These are phyloP conservation scores for Gephyroberyx darwinii DNA, from an alignment of 2,797 vertebrate species.

Conservation along the genomic window DNA sequence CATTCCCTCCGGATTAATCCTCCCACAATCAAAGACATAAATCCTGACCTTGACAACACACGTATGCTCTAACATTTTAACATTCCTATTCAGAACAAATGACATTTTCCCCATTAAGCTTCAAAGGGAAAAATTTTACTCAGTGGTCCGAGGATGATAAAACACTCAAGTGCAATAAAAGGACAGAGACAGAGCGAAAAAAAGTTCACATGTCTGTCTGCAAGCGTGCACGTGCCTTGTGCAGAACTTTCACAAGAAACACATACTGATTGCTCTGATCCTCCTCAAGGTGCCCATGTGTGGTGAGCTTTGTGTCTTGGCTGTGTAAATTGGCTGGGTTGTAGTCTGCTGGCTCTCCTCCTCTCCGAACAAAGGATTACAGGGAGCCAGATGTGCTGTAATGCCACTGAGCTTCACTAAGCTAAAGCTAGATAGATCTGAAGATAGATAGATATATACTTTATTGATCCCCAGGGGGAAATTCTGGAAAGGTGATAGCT, in stretches of 20 bases:
- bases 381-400: constrained; percentile 54
- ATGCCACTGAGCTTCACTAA: constrained; percentile 41
- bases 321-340: constrained; percentile 31
- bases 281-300: constrained; percentile 18
- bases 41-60: neutral
- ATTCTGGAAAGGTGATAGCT: no score
- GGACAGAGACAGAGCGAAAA: neutral
- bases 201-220: neutral
- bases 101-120: neutral
- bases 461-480: no score
- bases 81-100: neutral
- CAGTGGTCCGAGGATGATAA: neutral
- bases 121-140: neutral
- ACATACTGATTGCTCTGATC: constrained; percentile 35
- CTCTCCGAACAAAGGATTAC: constrained; percentile 50
- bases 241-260: constrained; percentile 30
- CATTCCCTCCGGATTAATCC: neutral
- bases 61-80: neutral
- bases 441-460: no score
- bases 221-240: neutral
- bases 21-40: neutral
- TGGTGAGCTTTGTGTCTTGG: constrained; percentile 13
- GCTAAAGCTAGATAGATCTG: constrained; percentile 25
- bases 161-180: neutral
- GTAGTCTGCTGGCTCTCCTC: constrained; percentile 34